phyloP scores from a whole-genome alignment of 37 sponge, comb jelly and placozoan species.

The Axinella damicornis region DNA sequence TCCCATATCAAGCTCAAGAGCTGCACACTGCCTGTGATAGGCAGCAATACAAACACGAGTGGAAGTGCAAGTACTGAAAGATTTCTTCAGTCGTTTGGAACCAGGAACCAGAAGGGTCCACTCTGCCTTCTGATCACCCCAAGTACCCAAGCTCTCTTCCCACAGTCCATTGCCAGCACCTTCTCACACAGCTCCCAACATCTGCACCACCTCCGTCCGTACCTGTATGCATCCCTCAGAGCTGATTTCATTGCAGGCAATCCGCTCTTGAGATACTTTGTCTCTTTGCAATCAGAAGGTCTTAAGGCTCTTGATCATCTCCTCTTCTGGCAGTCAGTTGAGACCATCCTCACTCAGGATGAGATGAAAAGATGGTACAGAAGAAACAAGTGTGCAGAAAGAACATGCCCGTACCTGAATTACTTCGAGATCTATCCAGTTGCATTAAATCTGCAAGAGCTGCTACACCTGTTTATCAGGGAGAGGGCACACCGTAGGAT shows the following conservation, averaged over 20 bases:
- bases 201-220: neutral
- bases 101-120: neutral
- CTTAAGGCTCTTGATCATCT: conserved; percentile 33
- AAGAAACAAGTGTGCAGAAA: neutral
- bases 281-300: too few species aligned
- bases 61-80: too few species aligned
- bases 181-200: neutral
- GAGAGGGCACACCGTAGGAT: conserved; percentile 20
- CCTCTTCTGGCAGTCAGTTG: conserved; percentile 74
- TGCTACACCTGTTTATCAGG: conserved; percentile 51
- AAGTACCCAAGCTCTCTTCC: conserved; percentile 37
- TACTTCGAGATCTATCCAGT: conserved; percentile 20
- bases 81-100: neutral
- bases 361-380: conserved; percentile 56
- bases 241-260: conserved; percentile 59
- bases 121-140: conserved; percentile 34
- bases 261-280: conserved; percentile 55
- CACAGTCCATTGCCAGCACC: neutral
- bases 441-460: conserved; percentile 35
- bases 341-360: conserved; percentile 60
- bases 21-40: neutral
- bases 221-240: conserved; percentile 60
- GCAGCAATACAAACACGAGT: too few species aligned
- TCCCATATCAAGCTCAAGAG: neutral
- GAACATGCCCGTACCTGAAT: conserved; percentile 28